These are phyloP conservation scores for Eonycteris spelaea DNA, from an alignment of 2,113 vertebrate genomes.

Conservation along the genomic window DNA sequence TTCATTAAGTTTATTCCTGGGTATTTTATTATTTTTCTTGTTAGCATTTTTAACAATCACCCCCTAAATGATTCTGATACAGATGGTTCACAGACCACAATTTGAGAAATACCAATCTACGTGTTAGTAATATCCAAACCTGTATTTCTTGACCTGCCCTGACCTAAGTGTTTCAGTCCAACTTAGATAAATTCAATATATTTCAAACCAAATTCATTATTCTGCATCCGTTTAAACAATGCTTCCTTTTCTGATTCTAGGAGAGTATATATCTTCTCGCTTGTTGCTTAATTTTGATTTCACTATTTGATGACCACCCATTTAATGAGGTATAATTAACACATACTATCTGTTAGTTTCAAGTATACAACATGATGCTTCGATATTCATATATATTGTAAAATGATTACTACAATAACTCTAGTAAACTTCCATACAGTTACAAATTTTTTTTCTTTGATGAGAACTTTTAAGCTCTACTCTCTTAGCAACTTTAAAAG, in stretches of 20 bases:
- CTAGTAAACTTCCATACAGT: background rate
- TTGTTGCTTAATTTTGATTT: background rate
- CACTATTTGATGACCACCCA: background rate
- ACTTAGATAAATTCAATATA: background rate
- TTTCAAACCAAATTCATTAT: background rate
- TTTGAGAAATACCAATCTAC: background rate
- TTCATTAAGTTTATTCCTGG: no score
- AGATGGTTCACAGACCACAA: background rate
- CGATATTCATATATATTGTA: background rate
- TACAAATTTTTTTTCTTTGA: background rate
- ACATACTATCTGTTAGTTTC: background rate
- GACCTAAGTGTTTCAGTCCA: background rate
- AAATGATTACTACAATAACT: background rate
- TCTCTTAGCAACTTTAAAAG: background rate
- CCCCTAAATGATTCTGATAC: background rate
- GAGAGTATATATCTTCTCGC: background rate
- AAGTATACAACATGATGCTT: background rate
- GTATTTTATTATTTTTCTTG: no score
- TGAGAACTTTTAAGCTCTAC: background rate
- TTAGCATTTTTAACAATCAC: background rate
- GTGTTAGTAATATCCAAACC: background rate
- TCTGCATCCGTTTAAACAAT: background rate
- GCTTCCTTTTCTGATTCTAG: background rate
- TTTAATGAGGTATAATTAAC: background rate
- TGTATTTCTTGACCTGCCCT: background rate